These are phyloP conservation scores for Metopia argyrocephala DNA, from an alignment of 2,888 invertebrate species.

Conservation along the genomic window DNA sequence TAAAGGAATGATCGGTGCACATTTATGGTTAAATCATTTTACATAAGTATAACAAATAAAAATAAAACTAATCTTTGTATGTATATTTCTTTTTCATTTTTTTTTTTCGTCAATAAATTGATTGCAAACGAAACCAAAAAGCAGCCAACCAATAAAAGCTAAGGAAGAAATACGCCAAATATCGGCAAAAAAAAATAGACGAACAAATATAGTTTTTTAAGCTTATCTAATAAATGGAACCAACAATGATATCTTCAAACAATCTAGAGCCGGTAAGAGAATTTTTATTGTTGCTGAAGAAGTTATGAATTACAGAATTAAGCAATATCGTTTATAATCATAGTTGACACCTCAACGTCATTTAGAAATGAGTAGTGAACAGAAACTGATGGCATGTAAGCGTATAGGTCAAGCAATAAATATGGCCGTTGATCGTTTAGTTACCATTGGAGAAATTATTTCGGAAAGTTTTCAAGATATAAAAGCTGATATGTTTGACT, in stretches of 20 bases:
- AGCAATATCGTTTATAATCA: not conserved
- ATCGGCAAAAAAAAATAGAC: not conserved
- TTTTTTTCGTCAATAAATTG: no score
- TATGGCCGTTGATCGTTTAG: slow-evolving; percentile 97
- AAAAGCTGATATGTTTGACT: slow-evolving; percentile 98
- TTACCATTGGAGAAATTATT: slow-evolving; percentile 98
- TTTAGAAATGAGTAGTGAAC: slow-evolving; percentile 55
- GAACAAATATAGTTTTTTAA: not conserved
- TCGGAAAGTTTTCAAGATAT: slow-evolving; percentile 99
- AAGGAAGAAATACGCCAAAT: not conserved
- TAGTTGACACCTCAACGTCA: slow-evolving; percentile 50
- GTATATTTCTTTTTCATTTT: no score
- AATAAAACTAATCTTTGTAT: no score
- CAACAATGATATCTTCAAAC: slow-evolving; percentile 55
- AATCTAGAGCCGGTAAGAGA: slow-evolving; percentile 56
- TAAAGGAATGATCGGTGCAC: no score
- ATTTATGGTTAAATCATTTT: no score
- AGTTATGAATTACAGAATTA: not conserved
- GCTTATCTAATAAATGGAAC: slow-evolving; percentile 10
- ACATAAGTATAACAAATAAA: no score
- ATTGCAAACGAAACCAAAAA: no score
- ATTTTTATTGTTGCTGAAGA: not conserved
- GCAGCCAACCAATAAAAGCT: no score
- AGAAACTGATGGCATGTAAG: slow-evolving; percentile 69
- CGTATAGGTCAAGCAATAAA: slow-evolving; percentile 97